phyloP scores from a whole-genome alignment of 1,140 invertebrate genomes.

The Thaumatotibia leucotreta region DNA sequence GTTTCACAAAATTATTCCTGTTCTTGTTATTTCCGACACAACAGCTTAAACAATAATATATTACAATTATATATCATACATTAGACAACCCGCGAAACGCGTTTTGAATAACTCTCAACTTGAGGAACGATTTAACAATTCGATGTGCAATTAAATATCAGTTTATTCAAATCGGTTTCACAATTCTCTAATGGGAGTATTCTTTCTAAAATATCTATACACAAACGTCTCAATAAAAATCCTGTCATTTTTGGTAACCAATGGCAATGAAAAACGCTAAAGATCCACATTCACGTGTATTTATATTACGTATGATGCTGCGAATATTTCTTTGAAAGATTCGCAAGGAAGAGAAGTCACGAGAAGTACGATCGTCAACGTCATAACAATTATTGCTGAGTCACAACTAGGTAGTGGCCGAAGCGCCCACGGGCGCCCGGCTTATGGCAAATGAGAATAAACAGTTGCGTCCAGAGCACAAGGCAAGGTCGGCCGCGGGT shows the following conservation, averaged over 20 bases:
- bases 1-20: slow-evolving; percentile 76
- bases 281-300: slow-evolving; percentile 59
- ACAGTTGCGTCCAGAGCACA: background rate
- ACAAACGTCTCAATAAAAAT: slow-evolving; percentile 70
- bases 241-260: slow-evolving; percentile 76
- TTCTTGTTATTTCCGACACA: slow-evolving; percentile 75
- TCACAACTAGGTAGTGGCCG: slow-evolving; percentile 53
- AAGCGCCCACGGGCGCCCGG: background rate
- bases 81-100: slow-evolving; percentile 58
- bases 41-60: slow-evolving; percentile 75
- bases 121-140: slow-evolving; percentile 70
- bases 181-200: slow-evolving; percentile 62
- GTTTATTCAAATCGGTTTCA: slow-evolving; percentile 50
- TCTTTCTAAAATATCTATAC: slow-evolving; percentile 66
- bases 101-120: slow-evolving; percentile 52
- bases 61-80: slow-evolving; percentile 69
- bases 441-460: slow-evolving; percentile 18
- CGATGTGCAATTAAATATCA: slow-evolving; percentile 63
- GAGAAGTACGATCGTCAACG: slow-evolving; percentile 29
- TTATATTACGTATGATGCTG: slow-evolving; percentile 67
- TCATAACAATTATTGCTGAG: slow-evolving; percentile 65
- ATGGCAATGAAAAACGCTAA: slow-evolving; percentile 72
- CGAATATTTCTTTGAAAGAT: slow-evolving; percentile 55
- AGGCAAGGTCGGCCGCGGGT: background rate
- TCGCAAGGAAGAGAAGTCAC: slow-evolving; percentile 36